Percentiles rank a stretch among this genome's conserved stretches.
Conservation (phyloP, 92 coral and sea anemone species). For the Hydrozoanthus gracilis region DNA sequence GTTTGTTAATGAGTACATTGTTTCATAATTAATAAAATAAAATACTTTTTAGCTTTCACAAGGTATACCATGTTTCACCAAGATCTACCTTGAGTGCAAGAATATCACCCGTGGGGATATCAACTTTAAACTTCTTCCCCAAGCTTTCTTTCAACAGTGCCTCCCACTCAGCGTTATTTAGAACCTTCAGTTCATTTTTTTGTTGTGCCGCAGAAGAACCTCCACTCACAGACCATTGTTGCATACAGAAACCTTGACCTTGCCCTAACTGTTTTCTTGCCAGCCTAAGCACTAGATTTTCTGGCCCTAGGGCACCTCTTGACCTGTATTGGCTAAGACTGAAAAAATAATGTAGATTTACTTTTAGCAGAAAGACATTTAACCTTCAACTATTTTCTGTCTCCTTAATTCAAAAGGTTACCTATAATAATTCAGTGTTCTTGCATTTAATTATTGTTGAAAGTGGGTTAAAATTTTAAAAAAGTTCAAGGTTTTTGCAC, state of each 20-base stretch:
- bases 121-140: conserved; percentile 51
- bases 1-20: background rate
- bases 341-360: background rate
- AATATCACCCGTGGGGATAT: conserved; percentile 48
- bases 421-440: too few relatives aligned
- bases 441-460: background rate
- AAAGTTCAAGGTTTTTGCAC: background rate
- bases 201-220: conserved; percentile 21
- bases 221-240: conserved; percentile 35
- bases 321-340: conserved; percentile 32
- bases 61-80: conserved; percentile 30
- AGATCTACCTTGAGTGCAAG: conserved; percentile 35
- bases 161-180: conserved; percentile 18
- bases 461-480: background rate
- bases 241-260: conserved; percentile 7
- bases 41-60: conserved; percentile 11
- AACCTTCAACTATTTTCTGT: background rate
- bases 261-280: background rate
- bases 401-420: background rate
- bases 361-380: background rate
- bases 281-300: conserved; percentile 26
- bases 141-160: conserved; percentile 48
- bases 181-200: conserved; percentile 31
- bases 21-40: too few relatives aligned
- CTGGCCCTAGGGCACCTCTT: conserved; percentile 19